These are phyloP conservation scores for Recurvirostra avosetta DNA, from an alignment of 2,113 vertebrate species.

Conservation along the genomic window DNA sequence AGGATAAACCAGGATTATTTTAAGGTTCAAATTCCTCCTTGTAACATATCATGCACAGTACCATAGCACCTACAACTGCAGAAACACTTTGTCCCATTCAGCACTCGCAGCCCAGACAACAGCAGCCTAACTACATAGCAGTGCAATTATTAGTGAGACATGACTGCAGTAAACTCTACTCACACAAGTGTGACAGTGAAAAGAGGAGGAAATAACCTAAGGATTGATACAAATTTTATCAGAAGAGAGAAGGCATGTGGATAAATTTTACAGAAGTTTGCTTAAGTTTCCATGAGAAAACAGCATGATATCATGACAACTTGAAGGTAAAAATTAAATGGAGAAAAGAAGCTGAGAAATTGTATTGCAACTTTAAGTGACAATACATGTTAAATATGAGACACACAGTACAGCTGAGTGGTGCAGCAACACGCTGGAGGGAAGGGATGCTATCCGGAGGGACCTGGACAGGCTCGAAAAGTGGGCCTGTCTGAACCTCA, in stretches of 20 bases:
- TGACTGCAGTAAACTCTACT: background rate
- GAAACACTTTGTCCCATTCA: background rate
- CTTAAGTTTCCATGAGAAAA: background rate
- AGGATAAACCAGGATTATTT: background rate
- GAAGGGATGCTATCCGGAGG: background rate
- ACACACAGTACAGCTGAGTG: background rate
- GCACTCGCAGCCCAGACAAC: background rate
- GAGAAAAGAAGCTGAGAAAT: background rate
- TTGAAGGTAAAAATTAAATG: background rate
- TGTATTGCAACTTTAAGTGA: background rate
- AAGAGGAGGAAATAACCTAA: background rate
- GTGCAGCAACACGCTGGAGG: background rate
- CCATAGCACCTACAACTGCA: background rate
- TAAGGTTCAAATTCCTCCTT: background rate
- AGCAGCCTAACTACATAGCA: background rate
- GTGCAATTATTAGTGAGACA: background rate
- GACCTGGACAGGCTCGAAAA: background rate
- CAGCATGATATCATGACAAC: background rate
- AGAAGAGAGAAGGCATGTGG: background rate
- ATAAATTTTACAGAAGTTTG: background rate
- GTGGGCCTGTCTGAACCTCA: background rate
- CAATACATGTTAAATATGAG: background rate
- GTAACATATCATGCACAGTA: background rate
- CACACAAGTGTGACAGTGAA: background rate
- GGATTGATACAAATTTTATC: background rate